A percentile compares a stretch with the other conserved stretches of the same genome.
Conservation (phyloP, 2,113 vertebrate genomes). For the Salvelinus alpinus region DNA sequence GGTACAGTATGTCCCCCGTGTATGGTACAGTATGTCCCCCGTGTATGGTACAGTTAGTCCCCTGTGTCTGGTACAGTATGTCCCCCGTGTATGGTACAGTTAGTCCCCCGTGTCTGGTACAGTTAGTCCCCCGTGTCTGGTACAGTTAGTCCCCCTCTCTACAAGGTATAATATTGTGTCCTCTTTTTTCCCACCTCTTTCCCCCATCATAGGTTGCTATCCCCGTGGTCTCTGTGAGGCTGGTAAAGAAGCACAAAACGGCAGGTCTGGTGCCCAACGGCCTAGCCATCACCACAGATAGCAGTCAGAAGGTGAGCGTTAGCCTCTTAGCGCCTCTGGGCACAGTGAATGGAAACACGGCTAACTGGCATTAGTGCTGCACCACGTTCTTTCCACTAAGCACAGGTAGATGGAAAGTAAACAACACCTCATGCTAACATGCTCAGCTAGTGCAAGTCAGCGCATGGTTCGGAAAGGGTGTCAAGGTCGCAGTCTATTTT, state of each 20-base stretch:
- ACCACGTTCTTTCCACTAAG: constrained; percentile 25
- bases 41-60: too few species aligned
- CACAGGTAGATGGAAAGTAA: constrained; percentile 43
- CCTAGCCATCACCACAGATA: constrained; percentile 89
- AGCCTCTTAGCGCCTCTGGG: neutral
- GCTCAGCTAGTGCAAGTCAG: neutral
- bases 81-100: too few species aligned
- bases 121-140: too few species aligned
- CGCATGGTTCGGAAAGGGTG: neutral
- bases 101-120: too few species aligned
- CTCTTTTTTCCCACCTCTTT: neutral
- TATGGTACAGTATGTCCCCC: too few species aligned
- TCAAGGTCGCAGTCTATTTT: constrained; percentile 18
- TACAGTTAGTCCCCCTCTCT: too few species aligned
- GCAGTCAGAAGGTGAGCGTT: constrained; percentile 85
- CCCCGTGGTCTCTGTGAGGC: constrained; percentile 85
- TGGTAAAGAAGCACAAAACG: constrained; percentile 95
- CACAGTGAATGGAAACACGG: constrained; percentile 28
- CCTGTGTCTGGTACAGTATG: too few species aligned
- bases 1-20: too few species aligned
- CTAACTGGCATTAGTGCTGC: constrained; percentile 35
- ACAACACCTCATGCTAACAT: constrained; percentile 38
- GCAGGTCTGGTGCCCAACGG: constrained; percentile 92
- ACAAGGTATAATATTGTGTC: too few species aligned
- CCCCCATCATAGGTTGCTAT: constrained; percentile 82